These are phyloP conservation scores for Andrena marginata DNA, from an alignment of 2,888 invertebrate genomes.

Conservation along the genomic window DNA sequence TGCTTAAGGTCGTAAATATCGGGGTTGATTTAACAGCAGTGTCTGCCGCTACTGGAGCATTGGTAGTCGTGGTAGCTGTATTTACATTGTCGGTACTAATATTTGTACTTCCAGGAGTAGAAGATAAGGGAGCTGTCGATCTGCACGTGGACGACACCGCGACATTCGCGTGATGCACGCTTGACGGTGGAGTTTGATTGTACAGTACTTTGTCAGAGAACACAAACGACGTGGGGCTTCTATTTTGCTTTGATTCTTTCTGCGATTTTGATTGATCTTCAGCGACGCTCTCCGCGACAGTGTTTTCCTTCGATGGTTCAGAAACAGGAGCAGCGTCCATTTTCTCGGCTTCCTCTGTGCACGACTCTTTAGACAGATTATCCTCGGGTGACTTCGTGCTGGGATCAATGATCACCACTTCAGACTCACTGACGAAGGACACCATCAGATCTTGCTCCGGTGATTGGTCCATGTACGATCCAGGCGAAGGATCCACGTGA, in stretches of 20 bases:
- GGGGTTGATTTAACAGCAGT: slow-evolving; percentile 49
- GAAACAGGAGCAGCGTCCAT: slow-evolving; percentile 41
- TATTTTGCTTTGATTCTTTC: slow-evolving; percentile 65
- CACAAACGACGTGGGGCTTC: slow-evolving; percentile 60
- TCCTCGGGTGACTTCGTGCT: slow-evolving; percentile 88
- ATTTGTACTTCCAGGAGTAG: slow-evolving; percentile 28
- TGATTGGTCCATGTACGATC: slow-evolving; percentile 82
- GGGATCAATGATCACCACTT: slow-evolving; percentile 88
- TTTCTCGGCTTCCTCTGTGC: slow-evolving; percentile 71
- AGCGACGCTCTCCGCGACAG: slow-evolving; percentile 68
- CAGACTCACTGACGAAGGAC: slow-evolving; percentile 86
- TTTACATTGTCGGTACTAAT: slow-evolving; percentile 25
- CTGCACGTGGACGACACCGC: slow-evolving; percentile 76
- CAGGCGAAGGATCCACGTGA: slow-evolving; percentile 84
- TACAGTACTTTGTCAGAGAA: slow-evolving; percentile 73
- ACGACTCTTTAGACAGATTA: slow-evolving; percentile 86
- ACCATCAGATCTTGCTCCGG: slow-evolving; percentile 85
- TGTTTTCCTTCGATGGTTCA: slow-evolving; percentile 64
- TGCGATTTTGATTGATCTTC: slow-evolving; percentile 72
- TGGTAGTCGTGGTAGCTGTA: slow-evolving; percentile 13
- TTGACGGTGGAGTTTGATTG: slow-evolving; percentile 79
- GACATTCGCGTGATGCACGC: slow-evolving; percentile 80
- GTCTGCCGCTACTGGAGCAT: slow-evolving; percentile 16
- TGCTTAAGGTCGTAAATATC: slow-evolving; percentile 38
- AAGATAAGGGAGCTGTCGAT: slow-evolving; percentile 60